These are phyloP conservation scores for Drosophila auraria DNA, from an alignment of 1,140 invertebrate species.

Conservation along the genomic window DNA sequence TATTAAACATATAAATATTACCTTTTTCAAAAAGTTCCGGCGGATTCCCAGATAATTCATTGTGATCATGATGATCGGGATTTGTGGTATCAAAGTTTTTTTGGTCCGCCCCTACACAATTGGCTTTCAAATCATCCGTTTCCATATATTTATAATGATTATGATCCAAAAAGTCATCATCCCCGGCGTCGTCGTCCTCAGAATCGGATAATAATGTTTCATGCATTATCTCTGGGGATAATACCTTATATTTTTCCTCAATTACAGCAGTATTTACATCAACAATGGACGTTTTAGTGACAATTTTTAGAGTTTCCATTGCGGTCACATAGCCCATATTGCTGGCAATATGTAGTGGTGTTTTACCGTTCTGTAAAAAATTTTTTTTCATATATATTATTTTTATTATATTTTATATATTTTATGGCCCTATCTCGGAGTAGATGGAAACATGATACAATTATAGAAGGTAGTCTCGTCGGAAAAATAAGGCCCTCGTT, in stretches of 20 bases:
- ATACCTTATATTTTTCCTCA: slow-evolving; percentile 96
- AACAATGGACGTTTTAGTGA: slow-evolving; percentile 95
- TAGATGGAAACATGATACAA: too few species aligned
- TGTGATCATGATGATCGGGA: slow-evolving; percentile 48
- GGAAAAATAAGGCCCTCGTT: too few species aligned
- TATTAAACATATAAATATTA: slow-evolving; percentile 6
- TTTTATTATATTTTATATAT: too few species aligned
- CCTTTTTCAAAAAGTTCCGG: slow-evolving; percentile 36
- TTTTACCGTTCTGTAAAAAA: slow-evolving; percentile 94
- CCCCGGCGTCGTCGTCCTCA: slow-evolving; percentile 98
- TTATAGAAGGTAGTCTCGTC: too few species aligned
- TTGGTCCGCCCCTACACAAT: slow-evolving; percentile 50
- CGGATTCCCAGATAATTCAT: slow-evolving; percentile 13
- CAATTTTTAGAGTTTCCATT: slow-evolving; percentile 97
- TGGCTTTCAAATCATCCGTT: slow-evolving; percentile 71
- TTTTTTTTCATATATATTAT: background rate
- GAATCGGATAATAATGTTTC: slow-evolving; percentile 99
- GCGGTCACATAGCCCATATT: slow-evolving; percentile 98
- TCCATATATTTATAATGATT: slow-evolving; percentile 85
- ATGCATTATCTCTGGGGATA: slow-evolving; percentile 99
- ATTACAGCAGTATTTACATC: slow-evolving; percentile 88
- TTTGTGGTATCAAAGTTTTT: slow-evolving; percentile 76
- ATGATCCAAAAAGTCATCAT: slow-evolving; percentile 85
- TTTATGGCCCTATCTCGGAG: too few species aligned
- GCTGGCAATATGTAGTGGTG: slow-evolving; percentile 97